A percentile compares a stretch with the other conserved stretches of the same genome.
Conservation (phyloP, 2,888 invertebrate genomes). For the Caenorhabditis virilis region DNA sequence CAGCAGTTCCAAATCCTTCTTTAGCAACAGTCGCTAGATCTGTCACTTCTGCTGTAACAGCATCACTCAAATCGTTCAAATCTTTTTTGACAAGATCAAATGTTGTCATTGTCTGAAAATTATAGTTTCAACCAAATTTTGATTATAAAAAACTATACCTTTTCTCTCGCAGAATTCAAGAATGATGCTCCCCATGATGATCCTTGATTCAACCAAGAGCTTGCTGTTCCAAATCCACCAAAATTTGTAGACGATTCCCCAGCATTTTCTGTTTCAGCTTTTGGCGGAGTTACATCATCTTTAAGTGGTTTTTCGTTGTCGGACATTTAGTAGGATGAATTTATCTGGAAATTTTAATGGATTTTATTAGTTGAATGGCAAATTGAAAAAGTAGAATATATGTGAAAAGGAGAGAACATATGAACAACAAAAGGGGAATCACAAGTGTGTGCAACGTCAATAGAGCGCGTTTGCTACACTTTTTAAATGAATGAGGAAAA, state of each 20-base stretch:
- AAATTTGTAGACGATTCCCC: not conserved
- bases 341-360: no score
- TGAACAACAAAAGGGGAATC: no score
- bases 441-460: no score
- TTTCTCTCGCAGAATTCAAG: slow-evolving; percentile 58
- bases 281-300: no score
- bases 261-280: no score
- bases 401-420: no score
- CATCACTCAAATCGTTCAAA: slow-evolving; percentile 63
- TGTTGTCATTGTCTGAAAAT: slow-evolving; percentile 63
- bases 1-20: slow-evolving; percentile 45
- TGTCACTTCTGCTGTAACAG: slow-evolving; percentile 59
- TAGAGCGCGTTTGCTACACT: no score
- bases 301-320: no score
- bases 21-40: slow-evolving; percentile 51
- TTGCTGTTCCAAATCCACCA: slow-evolving; percentile 15
- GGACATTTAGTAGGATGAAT: no score
- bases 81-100: slow-evolving; percentile 66
- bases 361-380: no score
- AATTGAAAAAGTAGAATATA: no score
- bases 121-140: not conserved
- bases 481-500: no score
- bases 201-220: slow-evolving; percentile 43
- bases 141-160: slow-evolving; percentile 38
- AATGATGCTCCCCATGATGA: slow-evolving; percentile 57